phyloP scores from a whole-genome alignment of 2,797 vertebrate genomes.

The Passerculus sandwichensis region DNA sequence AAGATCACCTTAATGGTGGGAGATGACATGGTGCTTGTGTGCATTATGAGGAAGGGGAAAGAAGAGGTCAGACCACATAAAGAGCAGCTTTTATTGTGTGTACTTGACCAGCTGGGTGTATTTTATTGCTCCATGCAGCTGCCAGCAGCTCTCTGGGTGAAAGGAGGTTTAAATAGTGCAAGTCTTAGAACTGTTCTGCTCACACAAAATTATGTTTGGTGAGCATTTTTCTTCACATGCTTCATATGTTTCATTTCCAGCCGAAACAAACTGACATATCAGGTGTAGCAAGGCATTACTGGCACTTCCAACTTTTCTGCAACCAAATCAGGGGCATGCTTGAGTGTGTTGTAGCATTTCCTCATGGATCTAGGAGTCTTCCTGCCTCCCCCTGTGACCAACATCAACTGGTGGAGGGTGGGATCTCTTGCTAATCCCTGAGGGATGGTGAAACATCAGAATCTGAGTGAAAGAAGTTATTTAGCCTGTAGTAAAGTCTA shows the following conservation, averaged over 20 bases:
- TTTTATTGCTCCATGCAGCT: not conserved
- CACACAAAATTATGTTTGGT: not conserved
- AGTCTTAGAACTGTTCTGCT: not conserved
- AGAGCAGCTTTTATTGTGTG: not conserved
- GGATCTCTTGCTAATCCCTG: not conserved
- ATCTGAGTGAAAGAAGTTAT: not conserved
- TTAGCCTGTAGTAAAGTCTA: not conserved
- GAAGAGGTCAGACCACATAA: not conserved
- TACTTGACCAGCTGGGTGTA: not conserved
- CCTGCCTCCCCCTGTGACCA: not conserved
- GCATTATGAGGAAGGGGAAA: not conserved
- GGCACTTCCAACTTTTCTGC: not conserved
- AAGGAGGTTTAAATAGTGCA: not conserved
- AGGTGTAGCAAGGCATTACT: not conserved
- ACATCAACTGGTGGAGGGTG: not conserved
- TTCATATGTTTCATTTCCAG: not conserved
- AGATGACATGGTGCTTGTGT: not conserved
- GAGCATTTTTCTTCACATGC: not conserved
- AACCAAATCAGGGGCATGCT: not conserved
- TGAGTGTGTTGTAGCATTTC: not conserved
- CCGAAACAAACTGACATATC: not conserved
- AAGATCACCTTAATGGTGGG: not conserved
- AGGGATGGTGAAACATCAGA: not conserved
- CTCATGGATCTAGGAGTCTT: not conserved
- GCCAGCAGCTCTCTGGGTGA: not conserved